A percentile compares a stretch with the other conserved stretches of the same genome.
phyloP scores from a whole-genome alignment of 2,797 vertebrate genomes.

The Alcedo atthis region DNA sequence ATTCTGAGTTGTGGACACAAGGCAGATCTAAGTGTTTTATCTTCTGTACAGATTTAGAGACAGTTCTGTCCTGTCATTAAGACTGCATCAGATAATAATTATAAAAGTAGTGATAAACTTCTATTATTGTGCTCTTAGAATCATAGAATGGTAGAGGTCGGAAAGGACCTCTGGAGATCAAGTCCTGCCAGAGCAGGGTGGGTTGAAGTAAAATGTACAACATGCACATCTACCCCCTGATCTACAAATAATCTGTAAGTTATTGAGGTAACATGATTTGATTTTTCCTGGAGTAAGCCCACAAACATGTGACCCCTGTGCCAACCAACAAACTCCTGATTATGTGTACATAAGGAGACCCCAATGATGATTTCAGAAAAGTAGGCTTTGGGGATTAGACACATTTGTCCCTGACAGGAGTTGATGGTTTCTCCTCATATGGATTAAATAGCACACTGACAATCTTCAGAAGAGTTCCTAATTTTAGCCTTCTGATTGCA shows the following conservation, averaged over 20 bases:
- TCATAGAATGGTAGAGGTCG: too few relatives aligned
- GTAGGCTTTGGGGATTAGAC: not conserved
- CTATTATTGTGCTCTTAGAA: not conserved
- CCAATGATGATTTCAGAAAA: not conserved
- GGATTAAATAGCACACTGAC: not conserved
- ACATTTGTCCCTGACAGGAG: not conserved
- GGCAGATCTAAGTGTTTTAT: not conserved
- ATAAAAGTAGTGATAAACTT: not conserved
- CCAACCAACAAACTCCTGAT: not conserved
- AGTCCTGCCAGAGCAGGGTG: too few relatives aligned
- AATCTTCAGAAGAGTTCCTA: not conserved
- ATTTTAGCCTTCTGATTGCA: constrained; percentile 17
- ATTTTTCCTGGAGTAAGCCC: not conserved
- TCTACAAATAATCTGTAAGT: not conserved
- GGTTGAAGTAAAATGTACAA: not conserved
- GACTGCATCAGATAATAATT: not conserved
- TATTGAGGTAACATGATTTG: not conserved
- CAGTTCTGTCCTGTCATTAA: not conserved
- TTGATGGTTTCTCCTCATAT: not conserved
- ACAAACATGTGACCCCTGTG: not conserved
- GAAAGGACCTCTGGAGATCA: too few relatives aligned
- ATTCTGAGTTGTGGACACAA: not conserved
- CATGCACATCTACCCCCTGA: not conserved
- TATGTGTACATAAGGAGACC: not conserved
- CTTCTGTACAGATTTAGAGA: not conserved